A percentile compares a stretch with the other conserved stretches of the same genome.
Conservation (phyloP, 2,113 vertebrate species). For the Trogon surrucura region DNA sequence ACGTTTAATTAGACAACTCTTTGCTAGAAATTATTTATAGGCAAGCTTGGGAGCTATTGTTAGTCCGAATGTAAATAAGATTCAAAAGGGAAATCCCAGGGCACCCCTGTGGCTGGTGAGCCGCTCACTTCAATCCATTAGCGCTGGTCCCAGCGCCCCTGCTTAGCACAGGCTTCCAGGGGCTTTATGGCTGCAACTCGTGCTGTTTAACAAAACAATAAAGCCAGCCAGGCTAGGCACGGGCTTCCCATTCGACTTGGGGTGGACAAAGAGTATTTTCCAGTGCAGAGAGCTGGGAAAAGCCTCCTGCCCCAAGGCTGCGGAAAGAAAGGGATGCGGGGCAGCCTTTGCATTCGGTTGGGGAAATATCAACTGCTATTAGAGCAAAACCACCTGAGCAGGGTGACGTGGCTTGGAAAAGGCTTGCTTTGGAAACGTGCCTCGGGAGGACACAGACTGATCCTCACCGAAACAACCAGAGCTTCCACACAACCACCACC, state of each 20-base stretch:
- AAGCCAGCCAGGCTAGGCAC: neutral
- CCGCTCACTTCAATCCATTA: constrained; percentile 60
- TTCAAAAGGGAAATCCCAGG: constrained; percentile 76
- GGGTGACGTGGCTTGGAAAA: neutral
- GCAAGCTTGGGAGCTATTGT: constrained; percentile 77
- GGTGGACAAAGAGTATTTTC: neutral
- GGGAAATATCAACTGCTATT: neutral
- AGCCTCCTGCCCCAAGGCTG: no score
- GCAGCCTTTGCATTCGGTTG: rapidly evolving
- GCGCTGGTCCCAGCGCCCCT: neutral
- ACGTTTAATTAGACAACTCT: constrained; percentile 84
- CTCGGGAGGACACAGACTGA: neutral
- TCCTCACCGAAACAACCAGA: neutral
- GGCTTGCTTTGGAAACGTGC: neutral
- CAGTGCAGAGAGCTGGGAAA: neutral
- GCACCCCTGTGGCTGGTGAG: constrained; percentile 53
- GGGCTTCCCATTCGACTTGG: constrained; percentile 33
- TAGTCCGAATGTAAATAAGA: constrained; percentile 84
- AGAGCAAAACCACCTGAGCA: neutral
- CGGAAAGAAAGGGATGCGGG: neutral
- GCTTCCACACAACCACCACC: neutral
- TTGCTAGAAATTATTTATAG: constrained; percentile 86
- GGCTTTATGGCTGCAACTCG: constrained; percentile 21
- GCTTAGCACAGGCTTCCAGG: constrained; percentile 32
- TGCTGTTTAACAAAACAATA: constrained; percentile 45